Percentiles rank a stretch among this genome's conserved stretches.
Evolutionary conservation across 2,113 vertebrate genomes (phyloP).

Genomic region (Chamaea fasciata): DNA sequence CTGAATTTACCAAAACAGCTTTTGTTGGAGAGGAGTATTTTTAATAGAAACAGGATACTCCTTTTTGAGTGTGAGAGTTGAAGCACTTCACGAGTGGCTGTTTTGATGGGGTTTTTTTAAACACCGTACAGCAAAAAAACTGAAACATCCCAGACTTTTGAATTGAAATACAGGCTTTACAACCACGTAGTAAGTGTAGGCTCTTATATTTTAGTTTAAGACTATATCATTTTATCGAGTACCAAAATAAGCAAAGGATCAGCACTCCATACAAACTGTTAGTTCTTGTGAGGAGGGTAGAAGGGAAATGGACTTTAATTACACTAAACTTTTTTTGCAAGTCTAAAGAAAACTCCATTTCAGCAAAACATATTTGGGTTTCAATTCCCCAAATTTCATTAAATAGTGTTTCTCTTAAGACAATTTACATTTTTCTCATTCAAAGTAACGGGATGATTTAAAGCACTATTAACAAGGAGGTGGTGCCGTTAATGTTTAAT

Average conservation of each 20-base stretch:
- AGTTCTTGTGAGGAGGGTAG: background rate
- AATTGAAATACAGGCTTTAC: slow-evolving; percentile 61
- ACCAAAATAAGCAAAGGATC: slow-evolving; percentile 67
- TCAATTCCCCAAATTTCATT: background rate
- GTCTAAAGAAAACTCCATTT: slow-evolving; percentile 47
- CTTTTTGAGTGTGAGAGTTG: background rate
- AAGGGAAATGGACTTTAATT: slow-evolving; percentile 5
- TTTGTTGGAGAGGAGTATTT: background rate
- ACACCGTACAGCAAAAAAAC: background rate
- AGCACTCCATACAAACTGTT: slow-evolving; percentile 62
- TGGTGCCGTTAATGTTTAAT: slow-evolving; percentile 55
- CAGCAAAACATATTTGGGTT: slow-evolving; percentile 28
- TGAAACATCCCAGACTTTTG: background rate
- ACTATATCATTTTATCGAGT: slow-evolving; percentile 57
- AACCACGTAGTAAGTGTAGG: slow-evolving; percentile 42
- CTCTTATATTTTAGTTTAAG: slow-evolving; percentile 62
- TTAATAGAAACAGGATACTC: background rate
- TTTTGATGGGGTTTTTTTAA: background rate
- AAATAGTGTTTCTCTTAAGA: slow-evolving; percentile 43
- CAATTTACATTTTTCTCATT: slow-evolving; percentile 40
- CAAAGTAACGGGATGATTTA: slow-evolving; percentile 55
- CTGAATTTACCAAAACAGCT: background rate
- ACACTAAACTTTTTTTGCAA: slow-evolving; percentile 34
- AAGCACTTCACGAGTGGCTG: background rate
- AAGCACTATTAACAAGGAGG: slow-evolving; percentile 59